A percentile compares a stretch with the other conserved stretches of the same genome.
These are phyloP conservation scores for Tetragonula clypearis DNA, from an alignment of 1,140 invertebrate species.

Conservation along the genomic window DNA sequence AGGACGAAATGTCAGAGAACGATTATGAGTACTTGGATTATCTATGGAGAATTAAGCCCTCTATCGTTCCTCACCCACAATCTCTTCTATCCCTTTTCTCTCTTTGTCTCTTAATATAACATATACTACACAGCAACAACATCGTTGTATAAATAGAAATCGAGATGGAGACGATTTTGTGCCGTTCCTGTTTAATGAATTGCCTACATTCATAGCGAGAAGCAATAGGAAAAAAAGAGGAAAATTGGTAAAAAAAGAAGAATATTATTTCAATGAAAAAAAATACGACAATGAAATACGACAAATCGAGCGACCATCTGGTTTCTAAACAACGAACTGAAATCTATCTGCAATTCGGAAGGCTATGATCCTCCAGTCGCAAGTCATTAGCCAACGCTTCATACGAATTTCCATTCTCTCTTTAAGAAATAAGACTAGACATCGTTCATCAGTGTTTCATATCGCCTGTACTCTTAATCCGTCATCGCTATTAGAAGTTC, in stretches of 20 bases:
- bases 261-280: too few relatives aligned
- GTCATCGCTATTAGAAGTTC: conserved; percentile 1
- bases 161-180: conserved; percentile 29
- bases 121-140: conserved; percentile 7
- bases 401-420: conserved; percentile 57
- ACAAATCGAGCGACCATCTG: not conserved
- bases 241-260: not conserved
- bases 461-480: conserved; percentile 44
- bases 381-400: conserved; percentile 57
- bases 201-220: not conserved
- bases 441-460: conserved; percentile 60
- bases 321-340: conserved; percentile 26
- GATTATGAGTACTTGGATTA: conserved; percentile 79
- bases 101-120: not conserved
- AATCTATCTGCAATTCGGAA: conserved; percentile 46
- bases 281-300: not conserved
- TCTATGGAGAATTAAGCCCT: conserved; percentile 68
- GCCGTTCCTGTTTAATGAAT: not conserved
- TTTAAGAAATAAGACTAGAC: conserved; percentile 69
- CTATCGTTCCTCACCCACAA: not conserved
- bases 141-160: conserved; percentile 51
- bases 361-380: conserved; percentile 50
- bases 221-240: not conserved
- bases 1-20: conserved; percentile 75
- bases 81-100: not conserved